Evolutionary conservation across 2,888 invertebrate species (phyloP).

Genomic region (Phrixothrix hirtus): DNA sequence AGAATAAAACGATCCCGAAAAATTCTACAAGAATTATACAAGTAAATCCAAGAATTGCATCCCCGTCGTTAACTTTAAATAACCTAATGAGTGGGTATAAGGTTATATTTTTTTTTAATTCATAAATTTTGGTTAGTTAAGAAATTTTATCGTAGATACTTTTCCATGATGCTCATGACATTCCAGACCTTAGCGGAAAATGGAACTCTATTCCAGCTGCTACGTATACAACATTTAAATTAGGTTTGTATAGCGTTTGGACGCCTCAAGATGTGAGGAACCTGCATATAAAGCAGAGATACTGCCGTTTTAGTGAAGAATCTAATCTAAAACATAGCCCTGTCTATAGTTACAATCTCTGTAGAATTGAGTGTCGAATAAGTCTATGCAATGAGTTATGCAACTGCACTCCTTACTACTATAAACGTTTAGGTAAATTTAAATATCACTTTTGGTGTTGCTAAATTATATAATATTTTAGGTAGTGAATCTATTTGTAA

Average conservation of each 20-base stretch:
- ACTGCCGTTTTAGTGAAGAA: slow-evolving; percentile 46
- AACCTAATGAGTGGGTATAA: slow-evolving; percentile 3
- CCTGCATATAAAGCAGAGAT: slow-evolving; percentile 44
- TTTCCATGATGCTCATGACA: slow-evolving; percentile 38
- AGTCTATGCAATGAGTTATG: slow-evolving; percentile 46
- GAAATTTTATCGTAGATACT: slow-evolving; percentile 33
- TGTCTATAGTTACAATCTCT: slow-evolving; percentile 49
- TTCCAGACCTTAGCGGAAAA: slow-evolving; percentile 34
- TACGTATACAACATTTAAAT: slow-evolving; percentile 12
- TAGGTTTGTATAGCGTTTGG: slow-evolving; percentile 13
- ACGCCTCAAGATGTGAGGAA: slow-evolving; percentile 24
- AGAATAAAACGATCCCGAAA: too few relatives aligned
- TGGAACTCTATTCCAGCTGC: neutral
- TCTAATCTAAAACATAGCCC: slow-evolving; percentile 43
- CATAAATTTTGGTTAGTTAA: neutral
- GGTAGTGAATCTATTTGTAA: slow-evolving; percentile 45
- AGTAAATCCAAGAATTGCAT: too few relatives aligned
- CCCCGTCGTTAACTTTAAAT: too few relatives aligned
- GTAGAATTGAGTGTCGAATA: slow-evolving; percentile 51
- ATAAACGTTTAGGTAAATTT: slow-evolving; percentile 42
- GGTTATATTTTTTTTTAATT: slow-evolving; percentile 1
- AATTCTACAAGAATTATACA: too few relatives aligned
- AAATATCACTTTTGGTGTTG: neutral
- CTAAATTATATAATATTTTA: slow-evolving; percentile 26
- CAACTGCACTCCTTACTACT: slow-evolving; percentile 52